Evolutionary conservation across 2,888 invertebrate species (phyloP).

Genomic region (Napeogenes inachia): DNA sequence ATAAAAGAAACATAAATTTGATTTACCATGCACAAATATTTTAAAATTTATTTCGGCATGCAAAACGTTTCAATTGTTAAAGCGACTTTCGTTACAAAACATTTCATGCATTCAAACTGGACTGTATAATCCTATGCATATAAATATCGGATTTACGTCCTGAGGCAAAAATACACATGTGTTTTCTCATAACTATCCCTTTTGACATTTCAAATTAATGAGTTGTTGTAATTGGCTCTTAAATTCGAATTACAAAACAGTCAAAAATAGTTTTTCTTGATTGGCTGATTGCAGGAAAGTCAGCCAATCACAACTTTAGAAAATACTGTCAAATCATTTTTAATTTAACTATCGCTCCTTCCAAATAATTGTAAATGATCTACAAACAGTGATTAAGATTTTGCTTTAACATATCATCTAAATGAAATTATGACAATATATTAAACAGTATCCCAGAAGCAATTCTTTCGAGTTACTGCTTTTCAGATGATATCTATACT

Average conservation of each 20-base stretch:
- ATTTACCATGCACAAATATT: not conserved
- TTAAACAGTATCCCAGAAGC: too few relatives aligned
- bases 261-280: not conserved
- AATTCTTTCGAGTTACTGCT: too few relatives aligned
- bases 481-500: too few relatives aligned
- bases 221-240: conserved; percentile 15
- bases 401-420: too few relatives aligned
- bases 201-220: conserved; percentile 19
- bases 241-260: not conserved
- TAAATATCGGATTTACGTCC: conserved; percentile 16
- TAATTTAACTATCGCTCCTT: too few relatives aligned
- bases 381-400: too few relatives aligned
- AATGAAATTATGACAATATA: too few relatives aligned
- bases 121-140: conserved; percentile 20
- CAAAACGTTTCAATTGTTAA: conserved; percentile 23
- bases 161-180: conserved; percentile 23
- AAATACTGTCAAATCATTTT: too few relatives aligned
- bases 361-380: too few relatives aligned
- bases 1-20: not conserved
- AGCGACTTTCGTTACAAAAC: not conserved
- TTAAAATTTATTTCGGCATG: conserved; percentile 19
- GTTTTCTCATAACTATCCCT: conserved; percentile 25
- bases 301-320: too few relatives aligned
- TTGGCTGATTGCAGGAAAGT: not conserved
- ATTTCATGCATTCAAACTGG: not conserved